These are phyloP conservation scores for Cephus rjabovi DNA, from an alignment of 2,888 invertebrate species.

Conservation along the genomic window DNA sequence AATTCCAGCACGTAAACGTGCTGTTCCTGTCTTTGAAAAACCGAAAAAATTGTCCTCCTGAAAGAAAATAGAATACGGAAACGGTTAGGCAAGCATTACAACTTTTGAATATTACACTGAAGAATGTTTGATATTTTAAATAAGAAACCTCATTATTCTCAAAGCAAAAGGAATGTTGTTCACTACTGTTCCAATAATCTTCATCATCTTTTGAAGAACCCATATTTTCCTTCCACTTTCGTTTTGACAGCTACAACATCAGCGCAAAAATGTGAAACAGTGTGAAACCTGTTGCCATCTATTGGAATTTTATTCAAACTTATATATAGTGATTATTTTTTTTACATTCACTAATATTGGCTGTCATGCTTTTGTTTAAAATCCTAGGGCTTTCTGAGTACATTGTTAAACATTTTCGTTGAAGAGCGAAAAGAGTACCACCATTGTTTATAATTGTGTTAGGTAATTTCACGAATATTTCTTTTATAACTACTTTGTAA, in stretches of 20 bases:
- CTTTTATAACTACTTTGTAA: too few relatives aligned
- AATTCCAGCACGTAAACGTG: constrained; percentile 63
- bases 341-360: too few relatives aligned
- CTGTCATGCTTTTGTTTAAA: too few relatives aligned
- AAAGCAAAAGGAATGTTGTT: constrained; percentile 80
- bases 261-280: too few relatives aligned
- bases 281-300: too few relatives aligned
- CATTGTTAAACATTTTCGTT: too few relatives aligned
- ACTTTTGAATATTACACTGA: not conserved
- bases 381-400: too few relatives aligned
- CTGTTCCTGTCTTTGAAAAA: constrained; percentile 64
- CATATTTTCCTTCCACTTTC: constrained; percentile 33
- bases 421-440: too few relatives aligned
- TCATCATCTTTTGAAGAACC: constrained; percentile 70
- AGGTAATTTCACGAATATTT: too few relatives aligned
- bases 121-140: not conserved
- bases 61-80: constrained; percentile 54
- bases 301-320: too few relatives aligned
- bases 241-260: not conserved
- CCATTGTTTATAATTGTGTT: too few relatives aligned
- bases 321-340: too few relatives aligned
- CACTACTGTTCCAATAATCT: constrained; percentile 84
- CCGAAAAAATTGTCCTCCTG: constrained; percentile 71
- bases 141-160: constrained; percentile 78
- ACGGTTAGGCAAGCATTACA: constrained; percentile 7